These are phyloP conservation scores for Aphelenchoides fujianensis DNA, from an alignment of 1,140 invertebrate species.

Conservation along the genomic window DNA sequence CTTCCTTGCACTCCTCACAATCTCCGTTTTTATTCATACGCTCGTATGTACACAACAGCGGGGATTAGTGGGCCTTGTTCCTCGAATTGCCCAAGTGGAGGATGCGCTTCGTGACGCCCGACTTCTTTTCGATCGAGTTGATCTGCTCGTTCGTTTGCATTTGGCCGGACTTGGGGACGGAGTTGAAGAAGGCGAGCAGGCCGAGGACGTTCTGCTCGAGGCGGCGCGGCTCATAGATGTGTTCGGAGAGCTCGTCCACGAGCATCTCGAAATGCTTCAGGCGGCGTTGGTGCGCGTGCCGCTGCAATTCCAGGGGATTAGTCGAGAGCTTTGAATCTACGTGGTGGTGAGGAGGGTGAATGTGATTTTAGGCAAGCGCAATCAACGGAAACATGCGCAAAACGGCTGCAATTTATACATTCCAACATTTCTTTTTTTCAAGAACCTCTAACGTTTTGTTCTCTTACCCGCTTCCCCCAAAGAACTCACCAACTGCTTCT, in stretches of 20 bases:
- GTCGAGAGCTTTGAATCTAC: too few species aligned
- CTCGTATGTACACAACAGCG: too few species aligned
- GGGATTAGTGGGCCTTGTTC: conserved; percentile 20
- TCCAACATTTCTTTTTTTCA: too few species aligned
- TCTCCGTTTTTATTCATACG: too few species aligned
- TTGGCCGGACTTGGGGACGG: conserved; percentile 19
- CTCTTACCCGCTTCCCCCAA: too few species aligned
- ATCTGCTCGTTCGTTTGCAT: conserved; percentile 18
- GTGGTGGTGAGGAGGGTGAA: too few species aligned
- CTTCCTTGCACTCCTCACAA: too few species aligned
- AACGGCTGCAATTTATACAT: too few species aligned
- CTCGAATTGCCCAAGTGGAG: conserved; percentile 8
- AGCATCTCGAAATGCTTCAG: conserved; percentile 25
- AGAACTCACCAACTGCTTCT: conserved; percentile 10
- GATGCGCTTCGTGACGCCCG: neutral
- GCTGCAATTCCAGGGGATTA: neutral
- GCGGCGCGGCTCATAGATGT: conserved; percentile 14
- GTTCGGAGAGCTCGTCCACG: conserved; percentile 21
- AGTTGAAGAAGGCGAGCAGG: conserved; percentile 19
- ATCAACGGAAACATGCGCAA: too few species aligned
- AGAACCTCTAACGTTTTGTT: too few species aligned
- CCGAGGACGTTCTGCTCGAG: conserved; percentile 16
- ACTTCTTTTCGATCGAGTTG: neutral
- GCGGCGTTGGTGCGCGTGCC: conserved; percentile 19
- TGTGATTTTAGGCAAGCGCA: too few species aligned